Base-by-base conservation (phyloP, 2,888 invertebrate species). In the Pseudococcus longispinus region DNA sequence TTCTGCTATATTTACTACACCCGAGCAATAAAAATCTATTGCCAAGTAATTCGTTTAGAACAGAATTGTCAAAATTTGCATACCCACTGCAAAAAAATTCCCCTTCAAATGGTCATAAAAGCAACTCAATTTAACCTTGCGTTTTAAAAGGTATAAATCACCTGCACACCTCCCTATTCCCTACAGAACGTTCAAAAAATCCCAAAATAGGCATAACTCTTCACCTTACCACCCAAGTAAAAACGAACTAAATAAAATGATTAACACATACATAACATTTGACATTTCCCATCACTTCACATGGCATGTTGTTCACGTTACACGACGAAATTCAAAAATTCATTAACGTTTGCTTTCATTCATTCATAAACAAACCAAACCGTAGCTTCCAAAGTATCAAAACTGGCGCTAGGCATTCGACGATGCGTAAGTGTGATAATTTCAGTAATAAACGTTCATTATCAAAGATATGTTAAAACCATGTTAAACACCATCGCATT, bases 391-490 rank as follows among this genome's bases (percentile, higher is more conserved):
- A 32, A 74, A 26, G 13, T 74, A 32, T 74, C 32, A 32, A 18
- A 74, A 74, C n/a, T 29, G 32, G 74, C 32, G 18, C 29, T 11
- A 18, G 32, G 9, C 18, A 74, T n/a, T 74, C 74, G 18, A 32
- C 18, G 74, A 74, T 29, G 18, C 18, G 18, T 32, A 32, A 74
- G 32, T 32, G 74, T 37, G 74, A 74, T 37, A 32, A 74, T 74
- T 74, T 74, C 32, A 32, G 74, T 32, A 74, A 32, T 74, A 32
- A 29, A 74, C 74, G 9, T 74, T 74, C 18, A 32, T 74, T 74
- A 74, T n/a, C 74, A 74, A 74, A 29, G 32, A 74, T 32, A 29
- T 74, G 74, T 74, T 32, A 74, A 74, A 74, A 74, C 32, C 74
- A 74, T 37, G 74, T 74, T 32, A 74, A 74, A 74, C 74, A 74